Conservation (phyloP, 2,797 vertebrate genomes). For the Triplophysa bombifrons region DNA sequence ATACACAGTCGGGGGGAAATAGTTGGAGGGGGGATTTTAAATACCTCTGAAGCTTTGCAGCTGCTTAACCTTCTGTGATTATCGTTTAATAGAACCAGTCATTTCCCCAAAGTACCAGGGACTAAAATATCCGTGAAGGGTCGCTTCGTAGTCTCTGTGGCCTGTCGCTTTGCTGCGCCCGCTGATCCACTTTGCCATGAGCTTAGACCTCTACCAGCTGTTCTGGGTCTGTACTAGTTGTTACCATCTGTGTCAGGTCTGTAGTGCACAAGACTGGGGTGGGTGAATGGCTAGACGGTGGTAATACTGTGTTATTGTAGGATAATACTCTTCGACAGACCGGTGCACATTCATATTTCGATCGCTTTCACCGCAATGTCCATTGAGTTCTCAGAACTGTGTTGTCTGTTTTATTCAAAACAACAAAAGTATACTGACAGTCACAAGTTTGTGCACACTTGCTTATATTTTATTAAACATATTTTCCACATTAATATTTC, state of each 20-base stretch:
- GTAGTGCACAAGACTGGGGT: slow-evolving; percentile 23
- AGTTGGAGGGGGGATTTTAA: slow-evolving; percentile 66
- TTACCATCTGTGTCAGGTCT: slow-evolving; percentile 40
- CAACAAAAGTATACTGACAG: not conserved
- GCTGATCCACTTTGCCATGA: slow-evolving; percentile 36
- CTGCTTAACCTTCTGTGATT: slow-evolving; percentile 73
- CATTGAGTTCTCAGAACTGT: not conserved
- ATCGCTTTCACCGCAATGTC: not conserved
- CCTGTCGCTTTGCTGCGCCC: slow-evolving; percentile 5
- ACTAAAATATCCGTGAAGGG: slow-evolving; percentile 34
- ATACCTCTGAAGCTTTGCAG: slow-evolving; percentile 74
- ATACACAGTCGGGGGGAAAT: slow-evolving; percentile 68
- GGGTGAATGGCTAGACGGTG: slow-evolving; percentile 19
- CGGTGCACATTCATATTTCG: slow-evolving; percentile 4
- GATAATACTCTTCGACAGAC: slow-evolving; percentile 11
- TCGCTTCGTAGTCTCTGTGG: not conserved
- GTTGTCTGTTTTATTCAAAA: not conserved
- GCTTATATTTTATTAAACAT: too few species aligned
- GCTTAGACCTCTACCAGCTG: slow-evolving; percentile 52
- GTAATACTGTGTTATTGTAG: slow-evolving; percentile 14
- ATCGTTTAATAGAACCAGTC: slow-evolving; percentile 66
- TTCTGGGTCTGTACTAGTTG: slow-evolving; percentile 39
- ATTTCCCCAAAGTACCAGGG: slow-evolving; percentile 32
- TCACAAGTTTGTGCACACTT: not conserved
- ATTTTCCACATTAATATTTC: too few species aligned